These are phyloP conservation scores for Clarias macrocephalus DNA, from an alignment of 2,113 vertebrate species.

Conservation along the genomic window DNA sequence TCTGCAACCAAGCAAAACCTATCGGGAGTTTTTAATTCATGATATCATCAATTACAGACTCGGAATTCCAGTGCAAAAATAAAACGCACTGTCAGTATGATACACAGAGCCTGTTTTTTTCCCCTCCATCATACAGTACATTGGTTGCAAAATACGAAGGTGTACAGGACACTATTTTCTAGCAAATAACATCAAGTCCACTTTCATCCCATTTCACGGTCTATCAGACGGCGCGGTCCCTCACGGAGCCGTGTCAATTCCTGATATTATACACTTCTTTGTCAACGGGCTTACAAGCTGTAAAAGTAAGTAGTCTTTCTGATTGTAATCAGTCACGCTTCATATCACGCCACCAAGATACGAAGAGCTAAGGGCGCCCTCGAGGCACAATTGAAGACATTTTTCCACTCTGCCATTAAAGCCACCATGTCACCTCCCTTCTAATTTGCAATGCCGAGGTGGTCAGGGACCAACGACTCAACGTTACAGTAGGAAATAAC, in stretches of 20 bases:
- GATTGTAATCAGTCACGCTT: constrained; percentile 10
- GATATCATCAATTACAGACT: neutral
- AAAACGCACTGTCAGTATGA: neutral
- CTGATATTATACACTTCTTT: neutral
- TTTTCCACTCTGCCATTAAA: constrained; percentile 15
- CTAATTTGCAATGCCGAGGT: constrained; percentile 4
- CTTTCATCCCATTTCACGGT: constrained; percentile 12
- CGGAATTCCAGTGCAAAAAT: neutral
- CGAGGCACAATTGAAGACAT: neutral
- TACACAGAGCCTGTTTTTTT: neutral
- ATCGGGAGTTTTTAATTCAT: neutral
- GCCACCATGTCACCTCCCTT: neutral
- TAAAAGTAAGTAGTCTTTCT: neutral
- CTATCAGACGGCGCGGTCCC: neutral
- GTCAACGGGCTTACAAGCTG: neutral
- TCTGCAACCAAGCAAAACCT: neutral
- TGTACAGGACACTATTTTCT: neutral
- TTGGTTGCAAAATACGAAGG: neutral
- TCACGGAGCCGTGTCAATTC: neutral
- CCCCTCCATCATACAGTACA: neutral
- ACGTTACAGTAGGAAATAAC: neutral
- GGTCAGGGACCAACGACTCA: neutral
- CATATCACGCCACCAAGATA: neutral
- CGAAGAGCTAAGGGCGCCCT: constrained; percentile 13
- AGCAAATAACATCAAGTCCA: neutral